Evolutionary conservation across 2,113 vertebrate species (phyloP).

Genomic region (Turnix velox): DNA sequence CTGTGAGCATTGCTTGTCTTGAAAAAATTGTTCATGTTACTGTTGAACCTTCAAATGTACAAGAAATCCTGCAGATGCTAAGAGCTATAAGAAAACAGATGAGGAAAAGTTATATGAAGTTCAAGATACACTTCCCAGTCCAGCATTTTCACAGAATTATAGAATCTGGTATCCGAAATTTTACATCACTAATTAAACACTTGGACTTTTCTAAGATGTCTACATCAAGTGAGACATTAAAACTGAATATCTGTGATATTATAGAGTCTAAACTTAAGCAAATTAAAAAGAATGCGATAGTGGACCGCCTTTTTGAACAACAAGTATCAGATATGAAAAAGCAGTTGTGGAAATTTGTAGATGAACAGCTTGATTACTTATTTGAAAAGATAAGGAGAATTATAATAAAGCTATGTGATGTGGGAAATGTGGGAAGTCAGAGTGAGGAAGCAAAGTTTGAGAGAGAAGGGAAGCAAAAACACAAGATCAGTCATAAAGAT

Average conservation of each 20-base stretch:
- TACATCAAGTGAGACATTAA: constrained; percentile 72
- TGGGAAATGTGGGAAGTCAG: constrained; percentile 41
- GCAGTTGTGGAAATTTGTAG: constrained; percentile 93
- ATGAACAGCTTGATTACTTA: constrained; percentile 88
- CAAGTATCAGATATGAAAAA: constrained; percentile 89
- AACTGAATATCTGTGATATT: constrained; percentile 80
- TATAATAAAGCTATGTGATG: constrained; percentile 75
- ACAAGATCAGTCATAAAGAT: constrained; percentile 35
- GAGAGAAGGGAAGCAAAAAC: background rate
- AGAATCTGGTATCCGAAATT: constrained; percentile 86
- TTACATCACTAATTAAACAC: constrained; percentile 84
- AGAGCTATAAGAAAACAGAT: constrained; percentile 81
- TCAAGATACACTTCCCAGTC: constrained; percentile 88
- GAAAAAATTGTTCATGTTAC: constrained; percentile 77
- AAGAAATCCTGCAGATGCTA: constrained; percentile 88
- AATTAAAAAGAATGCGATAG: constrained; percentile 86
- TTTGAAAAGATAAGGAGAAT: constrained; percentile 82
- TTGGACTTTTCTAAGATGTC: constrained; percentile 83
- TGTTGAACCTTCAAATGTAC: constrained; percentile 72
- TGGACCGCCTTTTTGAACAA: constrained; percentile 91
- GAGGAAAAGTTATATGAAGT: constrained; percentile 95
- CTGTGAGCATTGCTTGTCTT: constrained; percentile 64
- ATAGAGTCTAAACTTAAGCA: constrained; percentile 84
- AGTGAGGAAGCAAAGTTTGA: constrained; percentile 53
- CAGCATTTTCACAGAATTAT: constrained; percentile 88